Evolutionary conservation across 1,140 invertebrate genomes (phyloP).

Genomic region (Cardiocondyla obscurior): DNA sequence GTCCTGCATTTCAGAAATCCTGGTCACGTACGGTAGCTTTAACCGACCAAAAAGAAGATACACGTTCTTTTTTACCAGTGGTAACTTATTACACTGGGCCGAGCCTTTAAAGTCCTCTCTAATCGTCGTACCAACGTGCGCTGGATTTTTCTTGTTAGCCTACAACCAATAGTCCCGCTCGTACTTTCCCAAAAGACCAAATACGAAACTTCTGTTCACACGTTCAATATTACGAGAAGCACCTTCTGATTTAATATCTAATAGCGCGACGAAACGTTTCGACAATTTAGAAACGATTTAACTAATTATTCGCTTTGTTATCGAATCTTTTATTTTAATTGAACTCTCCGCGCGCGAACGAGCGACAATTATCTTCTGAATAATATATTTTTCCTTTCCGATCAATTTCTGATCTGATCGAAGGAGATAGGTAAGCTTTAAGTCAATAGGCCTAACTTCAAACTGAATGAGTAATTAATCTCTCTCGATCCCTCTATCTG

Average conservation of each 20-base stretch:
- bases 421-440: slow-evolving; percentile 45
- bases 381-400: background rate
- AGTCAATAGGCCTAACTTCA: slow-evolving; percentile 65
- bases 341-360: background rate
- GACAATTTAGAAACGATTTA: background rate
- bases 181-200: slow-evolving; percentile 52
- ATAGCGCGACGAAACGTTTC: background rate
- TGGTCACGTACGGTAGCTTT: slow-evolving; percentile 66
- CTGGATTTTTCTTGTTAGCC: slow-evolving; percentile 65
- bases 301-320: background rate
- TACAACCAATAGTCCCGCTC: slow-evolving; percentile 39
- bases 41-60: slow-evolving; percentile 60
- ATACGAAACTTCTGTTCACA: background rate
- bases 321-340: background rate
- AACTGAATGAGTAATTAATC: slow-evolving; percentile 75
- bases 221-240: background rate
- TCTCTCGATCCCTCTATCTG: slow-evolving; percentile 71
- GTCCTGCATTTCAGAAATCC: slow-evolving; percentile 51
- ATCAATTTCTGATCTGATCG: slow-evolving; percentile 12
- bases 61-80: slow-evolving; percentile 33
- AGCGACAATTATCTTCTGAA: background rate
- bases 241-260: background rate
- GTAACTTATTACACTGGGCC: slow-evolving; percentile 61
- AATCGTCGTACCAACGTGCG: slow-evolving; percentile 56
- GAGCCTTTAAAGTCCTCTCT: slow-evolving; percentile 67